Evolutionary conservation across 2,113 vertebrate genomes (phyloP).

Genomic region (Agapornis roseicollis): DNA sequence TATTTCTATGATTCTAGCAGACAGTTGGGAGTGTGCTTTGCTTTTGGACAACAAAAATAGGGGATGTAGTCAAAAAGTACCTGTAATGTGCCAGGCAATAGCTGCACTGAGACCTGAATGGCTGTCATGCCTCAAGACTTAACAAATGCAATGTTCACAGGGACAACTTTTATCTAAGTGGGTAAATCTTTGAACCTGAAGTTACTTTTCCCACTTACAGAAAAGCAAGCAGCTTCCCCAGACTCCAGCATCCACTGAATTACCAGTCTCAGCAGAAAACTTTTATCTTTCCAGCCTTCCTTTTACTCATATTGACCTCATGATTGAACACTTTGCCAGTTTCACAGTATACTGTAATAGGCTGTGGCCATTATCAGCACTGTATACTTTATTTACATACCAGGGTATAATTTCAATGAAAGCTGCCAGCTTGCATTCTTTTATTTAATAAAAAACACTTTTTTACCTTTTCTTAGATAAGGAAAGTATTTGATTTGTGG

Average conservation of each 20-base stretch:
- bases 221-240: accelerated
- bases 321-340: neutral
- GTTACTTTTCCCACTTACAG: neutral
- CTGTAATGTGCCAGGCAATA: neutral
- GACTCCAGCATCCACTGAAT: accelerated
- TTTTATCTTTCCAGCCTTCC: neutral
- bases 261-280: neutral
- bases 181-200: neutral
- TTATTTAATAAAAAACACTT: neutral
- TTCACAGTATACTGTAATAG: neutral
- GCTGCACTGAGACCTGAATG: neutral
- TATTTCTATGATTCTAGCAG: neutral
- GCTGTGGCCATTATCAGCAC: neutral
- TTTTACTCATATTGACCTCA: neutral
- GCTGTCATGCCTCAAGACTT: neutral
- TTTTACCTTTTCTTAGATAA: neutral
- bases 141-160: neutral
- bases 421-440: neutral
- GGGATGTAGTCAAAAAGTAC: neutral
- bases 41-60: neutral
- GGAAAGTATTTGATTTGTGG: neutral
- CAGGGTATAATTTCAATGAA: neutral
- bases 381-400: neutral
- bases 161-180: neutral
- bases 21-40: neutral